A percentile compares a stretch with the other conserved stretches of the same genome.
Evolutionary conservation across 2,113 vertebrate species (phyloP).

Genomic region (Gobiocypris rarus): DNA sequence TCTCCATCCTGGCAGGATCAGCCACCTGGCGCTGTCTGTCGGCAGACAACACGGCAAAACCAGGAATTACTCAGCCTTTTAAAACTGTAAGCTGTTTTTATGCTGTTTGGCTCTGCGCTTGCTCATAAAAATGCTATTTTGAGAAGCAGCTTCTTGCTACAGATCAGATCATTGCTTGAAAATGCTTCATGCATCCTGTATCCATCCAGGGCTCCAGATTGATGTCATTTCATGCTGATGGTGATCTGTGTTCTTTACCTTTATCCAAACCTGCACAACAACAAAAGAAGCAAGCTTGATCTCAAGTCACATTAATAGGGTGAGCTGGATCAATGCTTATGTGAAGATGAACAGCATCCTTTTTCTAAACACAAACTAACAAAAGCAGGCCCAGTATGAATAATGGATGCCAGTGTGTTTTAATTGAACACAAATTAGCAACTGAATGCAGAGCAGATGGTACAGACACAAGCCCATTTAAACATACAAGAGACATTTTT

Average conservation of each 20-base stretch:
- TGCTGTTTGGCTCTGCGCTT: conserved; percentile 1
- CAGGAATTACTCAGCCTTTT: conserved; percentile 24
- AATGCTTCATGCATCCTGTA: background rate
- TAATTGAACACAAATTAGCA: conserved; percentile 54
- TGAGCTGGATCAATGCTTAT: background rate
- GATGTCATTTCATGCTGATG: background rate
- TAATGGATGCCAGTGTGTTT: conserved; percentile 57
- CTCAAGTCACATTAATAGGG: conserved; percentile 4
- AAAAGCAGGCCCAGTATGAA: conserved; percentile 51
- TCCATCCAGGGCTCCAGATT: background rate
- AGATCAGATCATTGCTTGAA: background rate
- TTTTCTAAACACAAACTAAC: background rate
- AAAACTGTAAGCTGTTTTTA: conserved; percentile 41
- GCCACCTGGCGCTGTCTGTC: conserved; percentile 30
- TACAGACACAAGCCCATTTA: conserved; percentile 38
- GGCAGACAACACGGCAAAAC: background rate
- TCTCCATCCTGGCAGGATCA: conserved; percentile 36
- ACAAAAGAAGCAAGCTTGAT: conserved; percentile 18
- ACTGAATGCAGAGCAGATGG: conserved; percentile 57
- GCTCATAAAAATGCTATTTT: conserved; percentile 15
- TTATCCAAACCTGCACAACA: background rate
- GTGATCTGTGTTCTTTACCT: background rate
- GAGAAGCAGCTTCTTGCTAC: background rate
- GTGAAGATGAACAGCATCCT: conserved; percentile 2
- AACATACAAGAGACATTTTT: conserved; percentile 32